Conservation (phyloP, 2,113 vertebrate genomes). For the Chiloscyllium plagiosum region DNA sequence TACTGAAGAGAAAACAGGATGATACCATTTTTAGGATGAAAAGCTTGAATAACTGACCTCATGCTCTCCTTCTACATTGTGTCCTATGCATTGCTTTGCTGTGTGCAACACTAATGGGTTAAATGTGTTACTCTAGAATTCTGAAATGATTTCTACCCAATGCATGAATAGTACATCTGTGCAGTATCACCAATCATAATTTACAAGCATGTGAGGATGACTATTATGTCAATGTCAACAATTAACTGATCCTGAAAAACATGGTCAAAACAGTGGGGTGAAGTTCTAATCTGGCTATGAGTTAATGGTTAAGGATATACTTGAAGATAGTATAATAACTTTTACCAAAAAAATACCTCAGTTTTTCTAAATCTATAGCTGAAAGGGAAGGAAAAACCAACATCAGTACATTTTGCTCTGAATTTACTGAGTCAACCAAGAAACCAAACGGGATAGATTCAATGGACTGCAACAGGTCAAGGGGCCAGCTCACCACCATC, state of each 20-base stretch:
- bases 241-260: background rate
- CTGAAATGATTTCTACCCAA: background rate
- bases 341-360: background rate
- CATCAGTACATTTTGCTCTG: background rate
- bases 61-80: background rate
- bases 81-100: background rate
- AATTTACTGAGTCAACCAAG: conserved; percentile 12
- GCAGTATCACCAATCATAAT: background rate
- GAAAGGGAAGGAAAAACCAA: conserved; percentile 9
- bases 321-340: background rate
- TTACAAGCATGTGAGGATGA: background rate
- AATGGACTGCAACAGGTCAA: too few relatives aligned
- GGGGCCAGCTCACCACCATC: too few relatives aligned
- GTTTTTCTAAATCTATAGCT: background rate
- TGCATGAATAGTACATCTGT: background rate
- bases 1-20: background rate
- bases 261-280: background rate
- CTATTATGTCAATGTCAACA: conserved; percentile 11
- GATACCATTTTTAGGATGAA: background rate
- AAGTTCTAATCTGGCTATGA: background rate
- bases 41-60: background rate
- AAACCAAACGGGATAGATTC: background rate
- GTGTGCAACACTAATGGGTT: background rate
- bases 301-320: background rate
- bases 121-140: background rate